These are phyloP conservation scores for Lasioglossum figueresi DNA, from an alignment of 2,888 invertebrate species.

Conservation along the genomic window DNA sequence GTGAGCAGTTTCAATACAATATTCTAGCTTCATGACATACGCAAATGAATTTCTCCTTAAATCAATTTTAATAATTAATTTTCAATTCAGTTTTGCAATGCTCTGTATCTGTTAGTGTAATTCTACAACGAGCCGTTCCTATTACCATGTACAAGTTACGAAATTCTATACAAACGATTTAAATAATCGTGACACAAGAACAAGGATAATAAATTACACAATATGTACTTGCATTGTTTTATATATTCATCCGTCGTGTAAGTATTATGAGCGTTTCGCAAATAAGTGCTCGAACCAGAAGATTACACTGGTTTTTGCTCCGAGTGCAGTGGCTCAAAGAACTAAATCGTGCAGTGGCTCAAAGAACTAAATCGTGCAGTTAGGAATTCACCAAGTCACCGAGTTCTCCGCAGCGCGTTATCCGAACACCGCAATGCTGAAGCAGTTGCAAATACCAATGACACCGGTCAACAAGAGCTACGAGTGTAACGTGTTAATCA, in stretches of 20 bases:
- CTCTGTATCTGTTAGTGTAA: no score
- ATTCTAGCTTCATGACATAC: no score
- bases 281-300: neutral
- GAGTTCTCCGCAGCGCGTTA: neutral
- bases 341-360: neutral
- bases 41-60: no score
- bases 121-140: no score
- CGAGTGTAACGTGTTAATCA: slow-evolving; percentile 27
- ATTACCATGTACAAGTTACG: no score
- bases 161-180: neutral
- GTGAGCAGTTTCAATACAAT: no score
- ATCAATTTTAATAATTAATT: no score
- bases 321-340: neutral
- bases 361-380: neutral
- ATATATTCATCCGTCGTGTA: neutral
- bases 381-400: slow-evolving; percentile 1
- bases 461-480: neutral
- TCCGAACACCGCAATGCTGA: slow-evolving; percentile 16
- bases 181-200: neutral
- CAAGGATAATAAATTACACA: neutral
- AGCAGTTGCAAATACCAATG: slow-evolving; percentile 1
- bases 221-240: neutral
- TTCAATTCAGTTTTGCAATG: no score
- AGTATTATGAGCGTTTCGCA: neutral
- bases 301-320: neutral